A percentile compares a stretch with the other conserved stretches of the same genome.
phyloP scores from a whole-genome alignment of 2,888 invertebrate species.

The Oscheius sp. region DNA sequence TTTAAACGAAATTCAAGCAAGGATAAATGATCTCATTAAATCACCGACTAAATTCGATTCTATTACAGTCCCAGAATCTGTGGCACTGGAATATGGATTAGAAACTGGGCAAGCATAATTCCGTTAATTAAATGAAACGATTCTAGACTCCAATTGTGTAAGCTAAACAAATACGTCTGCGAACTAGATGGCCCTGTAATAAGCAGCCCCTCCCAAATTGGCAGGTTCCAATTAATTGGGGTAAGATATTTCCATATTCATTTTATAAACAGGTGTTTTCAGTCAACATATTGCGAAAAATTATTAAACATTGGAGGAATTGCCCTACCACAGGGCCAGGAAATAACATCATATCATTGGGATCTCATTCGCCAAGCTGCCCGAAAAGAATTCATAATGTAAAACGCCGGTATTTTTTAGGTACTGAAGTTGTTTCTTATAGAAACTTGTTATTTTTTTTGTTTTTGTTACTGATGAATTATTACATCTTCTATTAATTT shows the following conservation, averaged over 20 bases:
- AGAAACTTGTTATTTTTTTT: not conserved
- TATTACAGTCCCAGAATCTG: slow-evolving; percentile 31
- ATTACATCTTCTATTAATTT: not conserved
- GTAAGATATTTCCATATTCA: not conserved
- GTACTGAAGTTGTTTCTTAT: no score
- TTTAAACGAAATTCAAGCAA: not conserved
- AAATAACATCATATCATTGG: slow-evolving; percentile 10
- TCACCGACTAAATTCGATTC: slow-evolving; percentile 32
- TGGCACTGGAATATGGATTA: slow-evolving; percentile 42
- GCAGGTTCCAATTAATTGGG: slow-evolving; percentile 24
- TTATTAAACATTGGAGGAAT: slow-evolving; percentile 2
- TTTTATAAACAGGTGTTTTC: not conserved
- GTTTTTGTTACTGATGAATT: not conserved
- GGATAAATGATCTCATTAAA: not conserved
- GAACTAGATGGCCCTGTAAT: slow-evolving; percentile 24
- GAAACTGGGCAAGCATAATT: slow-evolving; percentile 12
- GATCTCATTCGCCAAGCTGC: slow-evolving; percentile 20
- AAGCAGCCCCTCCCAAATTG: slow-evolving; percentile 41
- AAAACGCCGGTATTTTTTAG: not conserved
- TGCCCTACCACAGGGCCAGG: slow-evolving; percentile 8
- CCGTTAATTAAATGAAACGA: not conserved
- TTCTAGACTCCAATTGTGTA: slow-evolving; percentile 17
- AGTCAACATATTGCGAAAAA: not conserved
- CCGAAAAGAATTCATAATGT: not conserved
- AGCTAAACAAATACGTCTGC: slow-evolving; percentile 15